A percentile compares a stretch with the other conserved stretches of the same genome.
These are phyloP conservation scores for Theocolax elegans DNA, from an alignment of 1,140 invertebrate genomes.

Conservation along the genomic window DNA sequence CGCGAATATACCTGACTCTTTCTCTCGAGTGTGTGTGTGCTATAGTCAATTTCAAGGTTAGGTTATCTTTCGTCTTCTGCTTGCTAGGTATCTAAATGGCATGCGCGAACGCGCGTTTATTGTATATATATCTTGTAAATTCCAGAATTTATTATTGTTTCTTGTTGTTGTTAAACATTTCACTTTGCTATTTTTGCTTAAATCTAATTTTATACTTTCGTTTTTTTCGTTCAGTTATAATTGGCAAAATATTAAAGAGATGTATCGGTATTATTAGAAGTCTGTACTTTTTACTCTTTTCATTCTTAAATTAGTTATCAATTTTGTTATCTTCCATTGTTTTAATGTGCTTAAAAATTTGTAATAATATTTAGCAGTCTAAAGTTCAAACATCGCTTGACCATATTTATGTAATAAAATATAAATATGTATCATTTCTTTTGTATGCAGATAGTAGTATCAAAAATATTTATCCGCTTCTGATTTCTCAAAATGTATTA, in stretches of 20 bases:
- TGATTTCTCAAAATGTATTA: background rate
- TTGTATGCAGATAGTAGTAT: too few species aligned
- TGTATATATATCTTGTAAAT: too few species aligned
- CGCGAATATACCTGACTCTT: background rate
- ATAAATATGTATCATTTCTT: too few species aligned
- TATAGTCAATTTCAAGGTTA: conserved; percentile 39
- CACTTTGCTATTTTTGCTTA: background rate
- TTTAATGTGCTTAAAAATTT: too few species aligned
- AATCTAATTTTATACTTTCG: background rate
- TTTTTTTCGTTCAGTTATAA: background rate
- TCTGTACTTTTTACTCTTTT: too few species aligned
- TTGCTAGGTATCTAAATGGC: background rate
- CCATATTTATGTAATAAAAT: too few species aligned
- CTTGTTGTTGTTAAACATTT: background rate
- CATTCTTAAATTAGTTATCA: too few species aligned
- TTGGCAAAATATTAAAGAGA: background rate
- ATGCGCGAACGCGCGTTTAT: conserved; percentile 5
- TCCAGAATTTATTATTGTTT: conserved; percentile 8
- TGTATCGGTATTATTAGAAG: too few species aligned
- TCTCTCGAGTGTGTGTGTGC: background rate
- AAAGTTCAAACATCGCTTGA: too few species aligned
- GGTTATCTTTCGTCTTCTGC: conserved; percentile 42
- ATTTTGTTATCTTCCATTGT: too few species aligned
- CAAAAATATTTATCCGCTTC: too few species aligned
- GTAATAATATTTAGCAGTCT: too few species aligned